Evolutionary conservation across 2,888 invertebrate genomes (phyloP), one percentile per base, ranked within the genome.

Genomic region (Cartodere bifasciata): DNA sequence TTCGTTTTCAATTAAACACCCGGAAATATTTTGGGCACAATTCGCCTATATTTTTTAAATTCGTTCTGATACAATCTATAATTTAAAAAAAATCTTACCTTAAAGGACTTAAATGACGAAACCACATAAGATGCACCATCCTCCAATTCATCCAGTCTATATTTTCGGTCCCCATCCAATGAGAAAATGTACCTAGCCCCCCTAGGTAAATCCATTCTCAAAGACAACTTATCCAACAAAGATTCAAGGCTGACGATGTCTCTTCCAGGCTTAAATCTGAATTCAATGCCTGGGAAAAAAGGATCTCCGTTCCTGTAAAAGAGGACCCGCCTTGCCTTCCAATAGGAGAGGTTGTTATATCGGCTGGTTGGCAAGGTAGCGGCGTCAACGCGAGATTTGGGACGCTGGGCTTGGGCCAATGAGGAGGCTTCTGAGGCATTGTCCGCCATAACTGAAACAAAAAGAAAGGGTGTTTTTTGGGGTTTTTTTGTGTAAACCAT

Each of bases 231-330:
- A 53, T 88, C 87, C 47, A 90, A 65, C 23, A 94, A 64, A 10
- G 80, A 78, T 50, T 90, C 88, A 63, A 92, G 62, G 9, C 81
- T 84, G 23, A 78, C 79, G 48, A 92, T 79, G 52, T 88, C 88
- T 36, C 87, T 69, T 2, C 88, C 88, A 0, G 88, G 86, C 41
- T 86, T 84, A 53, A 92, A 87, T 45, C 83, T 70, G 53, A 84
- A 78, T 58, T 87, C 88, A 20, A 88, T 75, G 0, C 91, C 90
- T 10, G 85, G 86, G 53, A 83, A 88, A 54, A 87, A 86, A 0
- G 87, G 84, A 55, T 92, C 91, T 3, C 92, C 92, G 68, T 92
- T 94, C 55, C 86, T 77, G 63, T 84, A 92, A 61, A 94, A 91
- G 2, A 84, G 78, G 34, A 91, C 84, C 29, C 87, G 67, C 35